phyloP scores from a whole-genome alignment of 2,113 vertebrate species.

The Rhadina sibilatrix region DNA sequence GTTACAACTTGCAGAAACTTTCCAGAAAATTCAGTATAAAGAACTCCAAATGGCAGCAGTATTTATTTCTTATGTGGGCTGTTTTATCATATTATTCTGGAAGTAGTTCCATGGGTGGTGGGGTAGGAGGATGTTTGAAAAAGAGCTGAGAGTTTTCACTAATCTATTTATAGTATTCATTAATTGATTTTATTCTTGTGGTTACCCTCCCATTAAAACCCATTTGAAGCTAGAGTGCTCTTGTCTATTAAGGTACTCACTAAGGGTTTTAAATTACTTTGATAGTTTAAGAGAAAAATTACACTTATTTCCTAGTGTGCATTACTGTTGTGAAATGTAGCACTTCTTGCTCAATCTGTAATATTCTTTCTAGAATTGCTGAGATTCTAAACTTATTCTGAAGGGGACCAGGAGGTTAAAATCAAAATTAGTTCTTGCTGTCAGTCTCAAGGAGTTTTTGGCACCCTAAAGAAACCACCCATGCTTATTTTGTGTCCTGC shows the following conservation, averaged over 20 bases:
- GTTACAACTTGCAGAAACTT: background rate
- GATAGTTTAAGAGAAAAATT: conserved; percentile 43
- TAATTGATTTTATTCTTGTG: conserved; percentile 68
- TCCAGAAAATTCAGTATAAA: background rate
- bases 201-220: conserved; percentile 61
- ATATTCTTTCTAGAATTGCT: background rate
- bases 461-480: background rate
- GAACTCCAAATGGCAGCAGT: background rate
- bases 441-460: background rate
- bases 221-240: conserved; percentile 61
- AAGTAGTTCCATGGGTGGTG: conserved; percentile 47
- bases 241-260: conserved; percentile 46
- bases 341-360: background rate
- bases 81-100: conserved; percentile 32
- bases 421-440: background rate
- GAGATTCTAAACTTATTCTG: background rate
- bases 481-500: background rate
- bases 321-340: background rate
- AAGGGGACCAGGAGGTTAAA: background rate
- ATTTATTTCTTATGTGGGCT: conserved; percentile 19
- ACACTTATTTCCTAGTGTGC: background rate
- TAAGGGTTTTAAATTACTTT: conserved; percentile 58
- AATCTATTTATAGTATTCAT: conserved; percentile 59
- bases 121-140: conserved; percentile 31
- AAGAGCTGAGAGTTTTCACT: conserved; percentile 26